phyloP scores from a whole-genome alignment of 2,113 vertebrate species.

The Philantomba maxwellii region DNA sequence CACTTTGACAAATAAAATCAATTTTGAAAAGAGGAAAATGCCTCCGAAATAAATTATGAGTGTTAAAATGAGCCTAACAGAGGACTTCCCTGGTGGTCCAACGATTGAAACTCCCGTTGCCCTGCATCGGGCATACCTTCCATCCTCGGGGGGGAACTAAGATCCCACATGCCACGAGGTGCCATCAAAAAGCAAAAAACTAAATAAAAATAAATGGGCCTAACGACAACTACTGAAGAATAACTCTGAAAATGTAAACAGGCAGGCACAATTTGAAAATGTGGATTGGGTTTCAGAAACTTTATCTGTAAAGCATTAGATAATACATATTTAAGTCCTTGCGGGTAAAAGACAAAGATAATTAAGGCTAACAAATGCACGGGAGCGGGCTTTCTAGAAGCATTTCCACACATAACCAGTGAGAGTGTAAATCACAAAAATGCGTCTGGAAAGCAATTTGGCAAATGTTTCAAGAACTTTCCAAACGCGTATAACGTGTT shows the following conservation, averaged over 20 bases:
- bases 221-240: not conserved
- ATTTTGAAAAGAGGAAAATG: not conserved
- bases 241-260: not conserved
- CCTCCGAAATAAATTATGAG: not conserved
- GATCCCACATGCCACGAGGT: not conserved
- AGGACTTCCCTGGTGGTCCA: not conserved
- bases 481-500: not conserved
- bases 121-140: not conserved
- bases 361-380: not conserved
- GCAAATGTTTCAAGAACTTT: not conserved
- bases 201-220: not conserved
- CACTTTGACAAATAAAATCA: not conserved
- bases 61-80: not conserved
- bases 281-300: not conserved
- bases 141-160: not conserved
- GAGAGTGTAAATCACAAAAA: not conserved
- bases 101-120: not conserved
- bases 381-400: not conserved
- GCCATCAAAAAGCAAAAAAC: not conserved
- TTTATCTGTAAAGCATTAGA: not conserved
- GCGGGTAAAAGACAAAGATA: not conserved
- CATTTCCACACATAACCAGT: not conserved
- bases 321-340: not conserved
- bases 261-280: not conserved
- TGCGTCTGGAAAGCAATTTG: not conserved